Evolutionary conservation across 1,140 invertebrate species (phyloP).

Genomic region (Drosophila punjabiensis): DNA sequence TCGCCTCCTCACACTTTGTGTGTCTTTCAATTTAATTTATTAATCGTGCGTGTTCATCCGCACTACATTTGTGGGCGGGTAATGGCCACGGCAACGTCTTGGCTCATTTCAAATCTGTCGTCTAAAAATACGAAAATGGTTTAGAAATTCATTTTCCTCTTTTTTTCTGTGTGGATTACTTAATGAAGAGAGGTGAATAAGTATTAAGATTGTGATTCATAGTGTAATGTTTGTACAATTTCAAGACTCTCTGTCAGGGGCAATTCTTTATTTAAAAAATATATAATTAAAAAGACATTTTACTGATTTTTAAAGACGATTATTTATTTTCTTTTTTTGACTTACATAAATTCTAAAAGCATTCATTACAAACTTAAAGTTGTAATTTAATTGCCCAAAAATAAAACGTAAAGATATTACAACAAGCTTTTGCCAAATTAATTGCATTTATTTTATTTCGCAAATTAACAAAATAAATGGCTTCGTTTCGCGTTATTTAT

Average conservation of each 20-base stretch:
- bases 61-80: slow-evolving; percentile 69
- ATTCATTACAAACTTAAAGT: slow-evolving; percentile 10
- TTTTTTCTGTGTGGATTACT: slow-evolving; percentile 47
- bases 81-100: slow-evolving; percentile 42
- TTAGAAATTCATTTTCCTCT: slow-evolving; percentile 23
- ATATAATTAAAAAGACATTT: too few species aligned
- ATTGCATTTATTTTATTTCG: slow-evolving; percentile 29
- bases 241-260: background rate
- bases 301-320: background rate
- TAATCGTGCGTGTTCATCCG: slow-evolving; percentile 75
- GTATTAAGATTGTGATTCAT: slow-evolving; percentile 23
- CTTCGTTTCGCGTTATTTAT: slow-evolving; percentile 25
- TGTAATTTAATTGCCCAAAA: slow-evolving; percentile 22
- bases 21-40: slow-evolving; percentile 83
- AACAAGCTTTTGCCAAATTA: slow-evolving; percentile 15
- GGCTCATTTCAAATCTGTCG: slow-evolving; percentile 57
- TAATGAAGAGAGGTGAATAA: slow-evolving; percentile 48
- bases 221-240: background rate
- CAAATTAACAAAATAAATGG: slow-evolving; percentile 40
- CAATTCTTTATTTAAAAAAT: background rate
- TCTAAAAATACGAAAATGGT: slow-evolving; percentile 48
- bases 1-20: slow-evolving; percentile 54
- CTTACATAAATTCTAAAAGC: background rate
- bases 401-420: slow-evolving; percentile 6
- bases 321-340: background rate